Base-by-base conservation (phyloP, 2,113 vertebrate species). In the Plecotus auritus region DNA sequence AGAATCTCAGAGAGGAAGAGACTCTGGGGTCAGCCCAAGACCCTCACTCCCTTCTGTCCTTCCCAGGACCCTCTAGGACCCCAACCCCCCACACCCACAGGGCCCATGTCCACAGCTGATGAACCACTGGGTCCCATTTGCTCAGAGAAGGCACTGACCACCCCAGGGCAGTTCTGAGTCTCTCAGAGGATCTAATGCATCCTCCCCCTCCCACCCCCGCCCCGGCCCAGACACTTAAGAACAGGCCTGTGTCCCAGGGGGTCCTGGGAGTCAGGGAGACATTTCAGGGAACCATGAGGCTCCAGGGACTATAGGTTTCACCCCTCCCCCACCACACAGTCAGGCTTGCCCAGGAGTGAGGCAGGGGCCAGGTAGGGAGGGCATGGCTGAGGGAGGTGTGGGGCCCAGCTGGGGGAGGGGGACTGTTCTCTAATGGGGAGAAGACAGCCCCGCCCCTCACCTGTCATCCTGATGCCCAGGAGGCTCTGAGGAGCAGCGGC, bases 1-100 rank as follows among this genome's bases (percentile, higher is more conserved):
- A 56, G 17, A 6, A 56, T 56, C 16, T 20, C 16, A 56, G 54
- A 18, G 54, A 18, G 49, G 16, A 18, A 17, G 18, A 1, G 54
- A 23, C 54, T 56, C 22, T 20, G 23, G 54, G 22, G 5, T 22
- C 22, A 26, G 11, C 35, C 5, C 23, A 2, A 23, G 26, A 2
- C 23, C 22, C 45, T 87, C 23, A 26, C 7, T n/a, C 47, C 4
- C 32, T n/a, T 11, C 1, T 26, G 14, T 9, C 2, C 7, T 59
- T 49, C 9, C 66, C 35, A 61, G 42, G 16, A 51, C 2, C 26
- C 28, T 9, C 40, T 40, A 67, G 3, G 20, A 1, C 14, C 12
- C 49, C 4, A 40, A 40, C 1, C 5, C 0, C 1, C n/a, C 42
- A 42, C 28, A 26, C 9, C 2, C 1, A 2, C 28, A 13, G 49